Evolutionary conservation across 2,797 vertebrate species (phyloP).

Genomic region (Balearica regulorum): DNA sequence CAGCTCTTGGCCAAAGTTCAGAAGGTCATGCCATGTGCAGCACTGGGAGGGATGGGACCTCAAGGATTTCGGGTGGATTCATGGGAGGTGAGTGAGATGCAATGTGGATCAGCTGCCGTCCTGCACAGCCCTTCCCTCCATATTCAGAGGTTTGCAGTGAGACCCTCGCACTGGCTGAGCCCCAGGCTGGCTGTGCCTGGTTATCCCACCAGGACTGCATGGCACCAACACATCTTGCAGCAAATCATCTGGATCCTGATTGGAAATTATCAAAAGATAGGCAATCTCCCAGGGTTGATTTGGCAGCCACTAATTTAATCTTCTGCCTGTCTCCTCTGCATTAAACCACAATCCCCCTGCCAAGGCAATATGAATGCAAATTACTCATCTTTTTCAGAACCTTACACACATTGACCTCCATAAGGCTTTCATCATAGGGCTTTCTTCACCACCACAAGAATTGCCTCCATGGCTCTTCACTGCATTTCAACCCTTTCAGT

Average conservation of each 20-base stretch:
- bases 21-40: not conserved
- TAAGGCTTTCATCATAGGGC: not conserved
- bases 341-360: not conserved
- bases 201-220: not conserved
- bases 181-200: accelerated
- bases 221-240: accelerated
- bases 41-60: not conserved
- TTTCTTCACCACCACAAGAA: not conserved
- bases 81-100: not conserved
- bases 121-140: not conserved
- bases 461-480: not conserved
- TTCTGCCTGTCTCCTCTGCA: not conserved
- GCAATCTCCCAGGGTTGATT: not conserved
- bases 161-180: not conserved
- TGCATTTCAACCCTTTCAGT: not conserved
- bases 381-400: not conserved
- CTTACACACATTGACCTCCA: not conserved
- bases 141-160: not conserved
- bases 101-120: accelerated
- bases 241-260: not conserved
- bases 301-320: not conserved
- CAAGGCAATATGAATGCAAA: not conserved
- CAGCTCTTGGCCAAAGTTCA: not conserved
- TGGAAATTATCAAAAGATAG: not conserved
- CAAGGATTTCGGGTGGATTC: accelerated